phyloP scores from a whole-genome alignment of 1,140 invertebrate genomes.

The Chlorops oryzae region DNA sequence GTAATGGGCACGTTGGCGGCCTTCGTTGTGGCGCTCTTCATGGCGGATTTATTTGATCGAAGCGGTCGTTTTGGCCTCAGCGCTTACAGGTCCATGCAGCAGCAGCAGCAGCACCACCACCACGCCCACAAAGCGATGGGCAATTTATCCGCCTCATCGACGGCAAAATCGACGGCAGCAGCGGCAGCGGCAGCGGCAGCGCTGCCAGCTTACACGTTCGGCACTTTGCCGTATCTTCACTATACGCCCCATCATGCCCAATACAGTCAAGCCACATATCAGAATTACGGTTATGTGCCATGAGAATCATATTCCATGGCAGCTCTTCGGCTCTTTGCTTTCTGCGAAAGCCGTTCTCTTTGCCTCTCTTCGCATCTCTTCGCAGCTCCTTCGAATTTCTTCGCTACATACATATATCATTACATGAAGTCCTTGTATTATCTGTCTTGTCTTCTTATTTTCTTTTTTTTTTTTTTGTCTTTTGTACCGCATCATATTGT shows the following conservation, averaged over 20 bases:
- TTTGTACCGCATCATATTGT: too few species aligned
- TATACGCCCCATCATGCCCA: constrained; percentile 27
- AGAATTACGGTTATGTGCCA: constrained; percentile 43
- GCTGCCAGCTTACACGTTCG: constrained; percentile 39
- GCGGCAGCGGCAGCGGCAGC: constrained; percentile 16
- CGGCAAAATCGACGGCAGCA: constrained; percentile 9
- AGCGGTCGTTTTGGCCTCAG: constrained; percentile 23
- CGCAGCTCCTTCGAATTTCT: too few species aligned
- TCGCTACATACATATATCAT: too few species aligned
- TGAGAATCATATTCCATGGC: too few species aligned
- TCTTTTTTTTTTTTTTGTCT: too few species aligned
- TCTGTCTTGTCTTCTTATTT: too few species aligned
- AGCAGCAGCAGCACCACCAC: constrained; percentile 22
- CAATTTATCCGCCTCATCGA: constrained; percentile 4
- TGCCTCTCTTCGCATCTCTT: too few species aligned
- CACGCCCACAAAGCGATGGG: constrained; percentile 30
- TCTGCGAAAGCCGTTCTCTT: too few species aligned
- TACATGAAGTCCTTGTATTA: too few species aligned
- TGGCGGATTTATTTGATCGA: constrained; percentile 34
- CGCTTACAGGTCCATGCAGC: constrained; percentile 24
- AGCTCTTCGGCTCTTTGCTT: too few species aligned
- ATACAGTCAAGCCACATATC: constrained; percentile 36
- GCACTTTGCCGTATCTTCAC: constrained; percentile 36
- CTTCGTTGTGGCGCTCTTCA: constrained; percentile 48
- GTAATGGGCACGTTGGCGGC: constrained; percentile 53